Conservation (phyloP, 2,113 vertebrate genomes). For the Gallinago media region DNA sequence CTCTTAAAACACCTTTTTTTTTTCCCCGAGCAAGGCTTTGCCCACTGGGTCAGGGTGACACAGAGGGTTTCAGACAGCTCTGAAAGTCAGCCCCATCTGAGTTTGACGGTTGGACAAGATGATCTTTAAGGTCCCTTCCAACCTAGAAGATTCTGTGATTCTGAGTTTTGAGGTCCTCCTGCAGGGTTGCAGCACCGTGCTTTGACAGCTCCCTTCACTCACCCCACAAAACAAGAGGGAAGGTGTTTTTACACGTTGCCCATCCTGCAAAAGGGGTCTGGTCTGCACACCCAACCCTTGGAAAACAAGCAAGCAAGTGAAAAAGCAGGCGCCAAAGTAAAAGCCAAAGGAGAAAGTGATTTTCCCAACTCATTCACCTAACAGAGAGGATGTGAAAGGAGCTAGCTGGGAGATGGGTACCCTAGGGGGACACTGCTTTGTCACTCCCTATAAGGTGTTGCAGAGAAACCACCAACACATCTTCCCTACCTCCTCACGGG, state of each 20-base stretch:
- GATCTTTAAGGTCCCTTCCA: no score
- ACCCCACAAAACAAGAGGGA: background rate
- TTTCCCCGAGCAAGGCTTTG: background rate
- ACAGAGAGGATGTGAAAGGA: background rate
- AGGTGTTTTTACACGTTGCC: background rate
- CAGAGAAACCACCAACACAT: background rate
- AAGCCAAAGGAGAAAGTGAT: background rate
- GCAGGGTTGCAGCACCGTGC: fast-evolving
- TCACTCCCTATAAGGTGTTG: conserved; percentile 48
- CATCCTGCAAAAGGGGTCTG: fast-evolving
- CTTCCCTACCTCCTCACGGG: background rate
- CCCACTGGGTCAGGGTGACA: background rate
- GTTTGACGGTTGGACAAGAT: background rate
- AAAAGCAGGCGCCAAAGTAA: background rate
- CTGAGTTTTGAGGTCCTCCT: background rate
- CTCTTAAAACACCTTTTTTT: background rate
- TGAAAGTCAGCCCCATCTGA: background rate
- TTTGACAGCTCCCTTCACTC: background rate
- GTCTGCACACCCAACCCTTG: fast-evolving
- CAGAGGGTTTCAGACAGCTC: background rate
- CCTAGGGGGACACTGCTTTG: conserved; percentile 42
- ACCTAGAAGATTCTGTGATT: no score
- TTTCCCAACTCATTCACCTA: background rate
- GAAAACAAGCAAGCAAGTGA: background rate
- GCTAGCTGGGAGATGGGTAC: conserved; percentile 62